Evolutionary conservation across 2,797 vertebrate genomes (phyloP).

Genomic region (Leptodactylus fallax): DNA sequence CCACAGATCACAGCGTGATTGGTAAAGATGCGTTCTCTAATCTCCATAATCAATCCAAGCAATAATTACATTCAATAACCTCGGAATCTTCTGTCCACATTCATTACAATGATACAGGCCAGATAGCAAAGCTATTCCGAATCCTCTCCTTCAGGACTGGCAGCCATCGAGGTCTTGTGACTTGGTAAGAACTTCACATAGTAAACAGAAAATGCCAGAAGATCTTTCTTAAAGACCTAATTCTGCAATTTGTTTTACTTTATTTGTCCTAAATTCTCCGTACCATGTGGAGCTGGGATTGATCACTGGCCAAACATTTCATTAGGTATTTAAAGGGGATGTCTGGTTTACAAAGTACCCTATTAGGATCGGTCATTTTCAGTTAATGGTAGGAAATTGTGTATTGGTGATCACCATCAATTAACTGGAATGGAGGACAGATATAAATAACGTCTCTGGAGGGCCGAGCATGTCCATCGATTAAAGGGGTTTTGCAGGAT

Average conservation of each 20-base stretch:
- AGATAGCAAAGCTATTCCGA: slow-evolving; percentile 41
- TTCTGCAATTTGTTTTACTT: neutral
- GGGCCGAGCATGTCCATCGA: no score
- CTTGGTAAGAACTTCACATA: slow-evolving; percentile 14
- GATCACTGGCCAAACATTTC: neutral
- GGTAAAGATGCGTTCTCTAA: slow-evolving; percentile 42
- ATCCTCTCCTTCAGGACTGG: neutral
- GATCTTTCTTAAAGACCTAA: slow-evolving; percentile 1
- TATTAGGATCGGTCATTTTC: neutral
- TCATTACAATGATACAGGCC: slow-evolving; percentile 40
- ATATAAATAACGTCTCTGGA: no score
- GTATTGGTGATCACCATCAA: neutral
- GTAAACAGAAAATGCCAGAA: neutral
- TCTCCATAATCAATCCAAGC: slow-evolving; percentile 50
- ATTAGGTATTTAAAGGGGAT: neutral
- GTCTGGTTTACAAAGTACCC: neutral
- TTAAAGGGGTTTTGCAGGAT: no score
- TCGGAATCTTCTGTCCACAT: slow-evolving; percentile 33
- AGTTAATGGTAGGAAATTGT: neutral
- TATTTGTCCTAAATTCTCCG: neutral
- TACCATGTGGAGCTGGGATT: neutral
- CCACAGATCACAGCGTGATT: slow-evolving; percentile 37
- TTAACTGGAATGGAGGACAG: neutral
- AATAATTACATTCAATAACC: slow-evolving; percentile 46
- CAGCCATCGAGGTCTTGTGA: slow-evolving; percentile 12